phyloP scores from a whole-genome alignment of 2,888 invertebrate species.

The Lissonota sp. region DNA sequence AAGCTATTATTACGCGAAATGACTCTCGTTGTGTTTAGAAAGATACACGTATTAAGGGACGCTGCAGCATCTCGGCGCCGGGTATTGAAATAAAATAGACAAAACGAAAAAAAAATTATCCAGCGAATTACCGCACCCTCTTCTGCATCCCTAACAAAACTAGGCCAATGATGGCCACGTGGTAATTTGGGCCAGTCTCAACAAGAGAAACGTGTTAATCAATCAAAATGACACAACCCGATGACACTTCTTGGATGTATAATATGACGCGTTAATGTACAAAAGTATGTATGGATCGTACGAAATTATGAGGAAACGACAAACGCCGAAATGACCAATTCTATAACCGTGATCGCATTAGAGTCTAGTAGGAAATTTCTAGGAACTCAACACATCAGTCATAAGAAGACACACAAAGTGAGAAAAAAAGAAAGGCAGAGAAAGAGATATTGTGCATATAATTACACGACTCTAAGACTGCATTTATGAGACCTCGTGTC shows the following conservation, averaged over 20 bases:
- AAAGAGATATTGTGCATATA: slow-evolving; percentile 7
- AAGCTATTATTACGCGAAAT: slow-evolving; percentile 61
- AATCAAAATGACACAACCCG: no score
- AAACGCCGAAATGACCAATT: no score
- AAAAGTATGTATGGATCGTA: slow-evolving; percentile 1
- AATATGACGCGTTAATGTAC: no score
- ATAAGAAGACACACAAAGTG: slow-evolving; percentile 41
- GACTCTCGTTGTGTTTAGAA: slow-evolving; percentile 16
- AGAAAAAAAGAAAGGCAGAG: slow-evolving; percentile 24
- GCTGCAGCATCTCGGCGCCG: no score
- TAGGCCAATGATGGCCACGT: no score
- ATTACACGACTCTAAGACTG: not conserved
- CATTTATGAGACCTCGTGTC: slow-evolving; percentile 17
- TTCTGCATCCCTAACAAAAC: no score
- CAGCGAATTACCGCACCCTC: no score
- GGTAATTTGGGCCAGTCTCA: no score
- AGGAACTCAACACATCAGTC: slow-evolving; percentile 43
- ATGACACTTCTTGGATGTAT: no score
- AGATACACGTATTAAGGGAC: not conserved
- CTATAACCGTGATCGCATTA: not conserved
- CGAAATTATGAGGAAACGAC: slow-evolving; percentile 12
- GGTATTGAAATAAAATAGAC: no score
- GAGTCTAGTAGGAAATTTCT: slow-evolving; percentile 34
- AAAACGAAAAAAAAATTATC: no score
- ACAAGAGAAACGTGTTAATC: no score